A percentile compares a stretch with the other conserved stretches of the same genome.
These are phyloP conservation scores for Uria lomvia DNA, from an alignment of 2,113 vertebrate species.

Conservation along the genomic window DNA sequence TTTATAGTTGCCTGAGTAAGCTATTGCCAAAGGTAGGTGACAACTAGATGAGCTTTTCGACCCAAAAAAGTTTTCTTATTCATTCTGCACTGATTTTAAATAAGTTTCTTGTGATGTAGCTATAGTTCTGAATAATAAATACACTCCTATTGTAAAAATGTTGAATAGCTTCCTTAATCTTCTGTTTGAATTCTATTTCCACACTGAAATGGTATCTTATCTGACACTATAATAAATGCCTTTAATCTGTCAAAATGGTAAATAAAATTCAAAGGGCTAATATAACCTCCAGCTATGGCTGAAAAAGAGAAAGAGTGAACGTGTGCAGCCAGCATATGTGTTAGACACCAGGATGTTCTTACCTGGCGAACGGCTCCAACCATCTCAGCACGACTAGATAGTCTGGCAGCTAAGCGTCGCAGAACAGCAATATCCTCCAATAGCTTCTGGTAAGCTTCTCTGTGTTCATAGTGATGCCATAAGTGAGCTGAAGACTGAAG, in stretches of 20 bases:
- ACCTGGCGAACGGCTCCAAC: constrained; percentile 96
- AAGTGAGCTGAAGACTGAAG: constrained; percentile 84
- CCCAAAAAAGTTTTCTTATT: not conserved
- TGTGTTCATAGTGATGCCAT: constrained; percentile 91
- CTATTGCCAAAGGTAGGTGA: not conserved
- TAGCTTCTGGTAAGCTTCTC: constrained; percentile 90
- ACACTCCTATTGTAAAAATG: not conserved
- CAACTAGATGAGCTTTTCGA: not conserved
- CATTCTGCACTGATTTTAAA: not conserved
- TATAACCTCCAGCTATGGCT: not conserved
- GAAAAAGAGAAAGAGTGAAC: not conserved
- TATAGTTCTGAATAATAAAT: not conserved
- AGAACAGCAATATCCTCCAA: constrained; percentile 88
- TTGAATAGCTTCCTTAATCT: not conserved
- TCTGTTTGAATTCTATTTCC: not conserved
- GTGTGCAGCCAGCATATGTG: fast-evolving
- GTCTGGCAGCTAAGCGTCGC: constrained; percentile 84
- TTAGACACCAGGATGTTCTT: not conserved
- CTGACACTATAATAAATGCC: fast-evolving
- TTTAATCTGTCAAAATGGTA: not conserved
- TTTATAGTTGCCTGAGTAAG: not conserved
- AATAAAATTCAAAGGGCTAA: not conserved
- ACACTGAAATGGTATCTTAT: not conserved
- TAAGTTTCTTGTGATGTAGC: not conserved
- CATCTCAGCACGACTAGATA: constrained; percentile 93